phyloP scores from a whole-genome alignment of 2,888 invertebrate species.

The Cryptocephalus moraei region DNA sequence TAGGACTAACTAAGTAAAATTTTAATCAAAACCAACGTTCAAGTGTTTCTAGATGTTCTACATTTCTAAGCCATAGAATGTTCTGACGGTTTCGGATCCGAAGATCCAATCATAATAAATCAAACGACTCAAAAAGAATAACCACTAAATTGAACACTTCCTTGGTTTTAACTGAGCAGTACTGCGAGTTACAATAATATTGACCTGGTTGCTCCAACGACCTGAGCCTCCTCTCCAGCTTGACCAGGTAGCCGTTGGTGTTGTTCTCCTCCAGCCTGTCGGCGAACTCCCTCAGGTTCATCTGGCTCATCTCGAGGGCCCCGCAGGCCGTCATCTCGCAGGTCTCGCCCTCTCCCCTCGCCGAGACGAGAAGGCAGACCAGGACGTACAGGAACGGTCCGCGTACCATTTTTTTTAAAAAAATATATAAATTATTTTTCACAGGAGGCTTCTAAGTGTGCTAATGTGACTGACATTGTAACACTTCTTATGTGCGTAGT shows the following conservation, averaged over 20 bases:
- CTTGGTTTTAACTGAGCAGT: no score
- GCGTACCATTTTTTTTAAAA: constrained; percentile 1
- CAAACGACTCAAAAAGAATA: no score
- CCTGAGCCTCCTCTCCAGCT: constrained; percentile 52
- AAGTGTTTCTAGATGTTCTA: no score
- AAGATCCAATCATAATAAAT: no score
- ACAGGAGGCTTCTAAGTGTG: not conserved
- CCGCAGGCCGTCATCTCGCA: constrained; percentile 46
- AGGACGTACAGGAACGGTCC: not conserved
- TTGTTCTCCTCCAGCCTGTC: constrained; percentile 29
- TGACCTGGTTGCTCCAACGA: constrained; percentile 62
- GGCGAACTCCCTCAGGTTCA: constrained; percentile 22
- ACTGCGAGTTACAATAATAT: no score
- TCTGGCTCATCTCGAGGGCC: constrained; percentile 38
- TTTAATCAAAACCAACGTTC: no score
- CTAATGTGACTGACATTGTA: not conserved
- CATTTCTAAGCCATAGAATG: no score
- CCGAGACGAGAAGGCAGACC: not conserved
- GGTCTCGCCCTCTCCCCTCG: constrained; percentile 4
- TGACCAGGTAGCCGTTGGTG: constrained; percentile 36
- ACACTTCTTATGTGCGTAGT: not conserved
- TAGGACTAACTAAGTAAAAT: no score
- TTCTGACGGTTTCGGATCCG: no score
- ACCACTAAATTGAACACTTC: no score
- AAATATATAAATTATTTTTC: not conserved